Percentiles rank a stretch among this genome's conserved stretches.
Evolutionary conservation across 92 coral and sea anemone species (phyloP).

Genomic region (Paragorgia papillata): DNA sequence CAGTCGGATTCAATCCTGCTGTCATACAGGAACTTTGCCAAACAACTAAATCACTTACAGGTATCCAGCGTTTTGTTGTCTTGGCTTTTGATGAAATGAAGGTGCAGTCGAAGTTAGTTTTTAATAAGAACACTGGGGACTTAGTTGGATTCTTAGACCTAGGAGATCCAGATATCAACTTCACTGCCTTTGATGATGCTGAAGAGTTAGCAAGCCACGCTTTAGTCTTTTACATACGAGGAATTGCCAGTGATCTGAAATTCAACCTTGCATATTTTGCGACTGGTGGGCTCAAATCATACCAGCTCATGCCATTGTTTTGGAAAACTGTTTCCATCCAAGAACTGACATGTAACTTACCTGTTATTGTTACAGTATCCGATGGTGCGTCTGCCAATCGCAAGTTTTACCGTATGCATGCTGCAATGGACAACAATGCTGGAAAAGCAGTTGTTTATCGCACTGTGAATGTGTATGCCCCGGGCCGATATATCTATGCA

Average conservation of each 20-base stretch:
- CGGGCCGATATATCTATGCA: constrained; percentile 25
- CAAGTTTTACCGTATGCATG: too few relatives aligned
- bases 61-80: constrained; percentile 2
- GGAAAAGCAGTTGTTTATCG: neutral
- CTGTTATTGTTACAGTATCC: too few relatives aligned
- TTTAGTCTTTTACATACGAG: constrained; percentile 3
- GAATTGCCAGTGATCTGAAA: constrained; percentile 4
- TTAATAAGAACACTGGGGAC: constrained; percentile 11
- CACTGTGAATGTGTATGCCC: constrained; percentile 51
- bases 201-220: constrained; percentile 15
- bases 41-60: neutral
- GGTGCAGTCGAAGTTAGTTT: constrained; percentile 10
- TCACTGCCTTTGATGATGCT: neutral
- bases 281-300: neutral
- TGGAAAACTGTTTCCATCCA: too few relatives aligned
- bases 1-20: constrained; percentile 25
- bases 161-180: constrained; percentile 28
- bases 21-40: constrained; percentile 34
- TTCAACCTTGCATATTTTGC: constrained; percentile 9
- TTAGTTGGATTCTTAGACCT: constrained; percentile 8
- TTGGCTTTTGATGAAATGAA: constrained; percentile 29
- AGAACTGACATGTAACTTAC: too few relatives aligned
- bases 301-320: too few relatives aligned
- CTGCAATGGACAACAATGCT: too few relatives aligned
- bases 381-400: too few relatives aligned